Percentiles rank a stretch among this genome's conserved stretches.
These are phyloP conservation scores for Gibbula magus DNA, from an alignment of 2,888 invertebrate genomes.

Conservation along the genomic window DNA sequence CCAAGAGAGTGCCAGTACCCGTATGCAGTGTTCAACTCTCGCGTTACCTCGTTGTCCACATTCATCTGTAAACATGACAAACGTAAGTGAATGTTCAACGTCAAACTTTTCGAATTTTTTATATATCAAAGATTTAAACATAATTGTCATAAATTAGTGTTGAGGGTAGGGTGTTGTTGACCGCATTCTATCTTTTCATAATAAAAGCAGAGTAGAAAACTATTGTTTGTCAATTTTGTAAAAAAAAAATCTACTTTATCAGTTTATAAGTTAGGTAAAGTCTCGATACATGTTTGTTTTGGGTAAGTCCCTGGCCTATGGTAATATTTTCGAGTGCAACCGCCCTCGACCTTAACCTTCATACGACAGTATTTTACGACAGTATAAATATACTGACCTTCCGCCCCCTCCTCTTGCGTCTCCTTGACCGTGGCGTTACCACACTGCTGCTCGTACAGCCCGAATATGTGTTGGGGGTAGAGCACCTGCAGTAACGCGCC, in stretches of 20 bases:
- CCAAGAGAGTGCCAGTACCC: constrained; percentile 43
- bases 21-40: constrained; percentile 43
- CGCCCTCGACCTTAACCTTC: too few species aligned
- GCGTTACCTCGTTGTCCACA: constrained; percentile 40
- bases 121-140: background rate
- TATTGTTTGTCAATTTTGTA: too few species aligned
- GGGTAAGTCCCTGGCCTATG: too few species aligned
- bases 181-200: too few species aligned
- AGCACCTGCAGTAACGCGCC: constrained; percentile 45
- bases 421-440: constrained; percentile 18
- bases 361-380: too few species aligned
- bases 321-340: too few species aligned
- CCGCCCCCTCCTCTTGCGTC: background rate
- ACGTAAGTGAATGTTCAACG: background rate
- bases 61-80: constrained; percentile 26
- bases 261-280: too few species aligned
- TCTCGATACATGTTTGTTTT: too few species aligned
- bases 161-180: background rate
- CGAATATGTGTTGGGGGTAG: constrained; percentile 48
- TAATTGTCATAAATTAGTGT: background rate
- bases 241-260: too few species aligned
- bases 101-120: too few species aligned
- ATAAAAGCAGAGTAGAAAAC: too few species aligned
- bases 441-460: constrained; percentile 46
- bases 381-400: background rate